These are phyloP conservation scores for Aspidiotus rigidus DNA, from an alignment of 2,888 invertebrate species.

Conservation along the genomic window DNA sequence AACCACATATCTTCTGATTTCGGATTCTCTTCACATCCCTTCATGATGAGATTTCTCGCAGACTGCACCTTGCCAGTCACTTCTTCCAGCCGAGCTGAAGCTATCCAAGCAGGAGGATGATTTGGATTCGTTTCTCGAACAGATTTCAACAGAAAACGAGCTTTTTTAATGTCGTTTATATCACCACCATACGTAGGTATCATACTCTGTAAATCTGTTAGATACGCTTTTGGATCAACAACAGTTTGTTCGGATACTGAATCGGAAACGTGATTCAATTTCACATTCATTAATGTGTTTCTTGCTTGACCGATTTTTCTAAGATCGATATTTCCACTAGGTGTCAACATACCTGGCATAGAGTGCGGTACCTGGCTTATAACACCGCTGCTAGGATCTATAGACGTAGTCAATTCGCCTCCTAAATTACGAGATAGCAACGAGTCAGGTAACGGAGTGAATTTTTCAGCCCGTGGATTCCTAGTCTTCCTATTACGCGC, in stretches of 20 bases:
- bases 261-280: slow-evolving; percentile 88
- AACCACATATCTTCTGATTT: slow-evolving; percentile 96
- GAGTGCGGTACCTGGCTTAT: slow-evolving; percentile 72
- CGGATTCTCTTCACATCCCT: slow-evolving; percentile 93
- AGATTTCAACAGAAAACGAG: slow-evolving; percentile 84
- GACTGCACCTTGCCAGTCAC: slow-evolving; percentile 95
- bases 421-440: slow-evolving; percentile 78
- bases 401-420: slow-evolving; percentile 64
- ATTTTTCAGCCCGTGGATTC: slow-evolving; percentile 90
- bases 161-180: slow-evolving; percentile 93
- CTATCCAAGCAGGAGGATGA: slow-evolving; percentile 99
- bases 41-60: slow-evolving; percentile 95
- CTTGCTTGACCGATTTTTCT: slow-evolving; percentile 98
- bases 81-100: slow-evolving; percentile 94
- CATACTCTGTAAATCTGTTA: slow-evolving; percentile 99
- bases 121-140: slow-evolving; percentile 97
- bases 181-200: slow-evolving; percentile 97
- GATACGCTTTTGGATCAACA: slow-evolving; percentile 97
- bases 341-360: slow-evolving; percentile 76
- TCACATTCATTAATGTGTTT: slow-evolving; percentile 98
- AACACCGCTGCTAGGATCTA: slow-evolving; percentile 77
- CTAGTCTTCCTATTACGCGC: slow-evolving; percentile 92
- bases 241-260: slow-evolving; percentile 99
- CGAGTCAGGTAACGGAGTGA: slow-evolving; percentile 95
- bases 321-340: slow-evolving; percentile 80